Conservation (phyloP, 2,797 vertebrate genomes). For the Macropodus opercularis region DNA sequence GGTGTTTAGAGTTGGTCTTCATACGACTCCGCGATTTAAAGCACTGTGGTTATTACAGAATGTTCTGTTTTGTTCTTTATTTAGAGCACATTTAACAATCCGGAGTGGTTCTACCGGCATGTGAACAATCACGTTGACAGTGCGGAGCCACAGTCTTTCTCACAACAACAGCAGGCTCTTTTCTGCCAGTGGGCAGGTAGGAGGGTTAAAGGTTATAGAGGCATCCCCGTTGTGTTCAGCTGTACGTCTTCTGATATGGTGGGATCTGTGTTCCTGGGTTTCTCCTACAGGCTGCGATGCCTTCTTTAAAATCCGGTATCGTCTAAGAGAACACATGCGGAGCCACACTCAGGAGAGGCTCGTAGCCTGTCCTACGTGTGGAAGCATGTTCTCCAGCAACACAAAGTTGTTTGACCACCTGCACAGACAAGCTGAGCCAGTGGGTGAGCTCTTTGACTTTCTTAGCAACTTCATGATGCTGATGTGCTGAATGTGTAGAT, state of each 20-base stretch:
- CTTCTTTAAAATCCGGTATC: constrained; percentile 80
- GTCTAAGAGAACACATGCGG: constrained; percentile 80
- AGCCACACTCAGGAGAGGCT: constrained; percentile 79
- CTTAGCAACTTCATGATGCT: neutral
- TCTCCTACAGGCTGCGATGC: constrained; percentile 71
- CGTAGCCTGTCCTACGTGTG: constrained; percentile 80
- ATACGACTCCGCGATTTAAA: neutral
- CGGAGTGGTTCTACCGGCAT: constrained; percentile 85
- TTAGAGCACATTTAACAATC: constrained; percentile 84
- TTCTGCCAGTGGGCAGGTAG: constrained; percentile 82
- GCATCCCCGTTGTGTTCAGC: neutral
- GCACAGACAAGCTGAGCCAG: constrained; percentile 79
- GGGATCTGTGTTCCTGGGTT: neutral
- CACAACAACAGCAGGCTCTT: constrained; percentile 80
- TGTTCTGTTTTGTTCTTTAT: neutral
- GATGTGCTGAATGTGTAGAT: neutral
- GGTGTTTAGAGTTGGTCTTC: constrained; percentile 44
- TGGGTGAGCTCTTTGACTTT: constrained; percentile 55
- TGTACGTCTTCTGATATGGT: neutral
- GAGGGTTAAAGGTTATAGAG: neutral
- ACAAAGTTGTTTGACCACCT: constrained; percentile 83
- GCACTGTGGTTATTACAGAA: neutral
- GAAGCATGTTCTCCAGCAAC: constrained; percentile 84
- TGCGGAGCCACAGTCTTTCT: constrained; percentile 77
- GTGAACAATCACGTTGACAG: constrained; percentile 83